Conservation (phyloP, 2,113 vertebrate species). For the Rhizomys pruinosus region DNA sequence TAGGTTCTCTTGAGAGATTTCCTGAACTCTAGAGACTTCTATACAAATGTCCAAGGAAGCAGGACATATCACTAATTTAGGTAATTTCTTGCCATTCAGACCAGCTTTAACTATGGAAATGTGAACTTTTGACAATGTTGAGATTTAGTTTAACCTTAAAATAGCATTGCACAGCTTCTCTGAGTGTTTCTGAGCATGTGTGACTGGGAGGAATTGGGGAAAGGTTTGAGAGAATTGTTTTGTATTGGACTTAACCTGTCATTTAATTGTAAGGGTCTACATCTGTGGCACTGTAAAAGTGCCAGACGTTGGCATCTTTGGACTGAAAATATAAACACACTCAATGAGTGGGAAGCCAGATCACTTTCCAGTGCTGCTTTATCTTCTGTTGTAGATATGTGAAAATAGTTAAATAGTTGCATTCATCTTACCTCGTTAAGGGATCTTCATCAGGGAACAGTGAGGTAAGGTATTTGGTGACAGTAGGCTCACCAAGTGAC, state of each 20-base stretch:
- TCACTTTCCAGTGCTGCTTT: slow-evolving; percentile 65
- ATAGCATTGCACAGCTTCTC: not conserved
- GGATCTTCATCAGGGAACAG: slow-evolving; percentile 57
- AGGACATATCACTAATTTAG: not conserved
- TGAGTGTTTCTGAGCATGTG: not conserved
- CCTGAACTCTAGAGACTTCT: not conserved
- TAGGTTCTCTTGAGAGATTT: not conserved
- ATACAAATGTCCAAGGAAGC: not conserved
- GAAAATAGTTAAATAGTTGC: slow-evolving; percentile 65
- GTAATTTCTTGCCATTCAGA: not conserved
- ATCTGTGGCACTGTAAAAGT: not conserved
- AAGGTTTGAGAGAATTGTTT: not conserved
- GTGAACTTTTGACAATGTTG: slow-evolving; percentile 36
- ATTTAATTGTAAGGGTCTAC: slow-evolving; percentile 27
- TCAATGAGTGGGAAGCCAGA: slow-evolving; percentile 64
- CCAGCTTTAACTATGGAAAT: not conserved
- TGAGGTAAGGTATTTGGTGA: slow-evolving; percentile 69
- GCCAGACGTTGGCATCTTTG: slow-evolving; percentile 1
- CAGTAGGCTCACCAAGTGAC: too few relatives aligned
- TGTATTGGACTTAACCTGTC: not conserved
- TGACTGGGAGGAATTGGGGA: not conserved
- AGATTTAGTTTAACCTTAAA: slow-evolving; percentile 51
- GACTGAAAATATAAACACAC: slow-evolving; percentile 44
- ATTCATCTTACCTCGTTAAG: slow-evolving; percentile 61
- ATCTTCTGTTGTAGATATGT: slow-evolving; percentile 63